A percentile compares a stretch with the other conserved stretches of the same genome.
phyloP scores from a whole-genome alignment of 1,140 invertebrate species.

The Calycopis cecrops region DNA sequence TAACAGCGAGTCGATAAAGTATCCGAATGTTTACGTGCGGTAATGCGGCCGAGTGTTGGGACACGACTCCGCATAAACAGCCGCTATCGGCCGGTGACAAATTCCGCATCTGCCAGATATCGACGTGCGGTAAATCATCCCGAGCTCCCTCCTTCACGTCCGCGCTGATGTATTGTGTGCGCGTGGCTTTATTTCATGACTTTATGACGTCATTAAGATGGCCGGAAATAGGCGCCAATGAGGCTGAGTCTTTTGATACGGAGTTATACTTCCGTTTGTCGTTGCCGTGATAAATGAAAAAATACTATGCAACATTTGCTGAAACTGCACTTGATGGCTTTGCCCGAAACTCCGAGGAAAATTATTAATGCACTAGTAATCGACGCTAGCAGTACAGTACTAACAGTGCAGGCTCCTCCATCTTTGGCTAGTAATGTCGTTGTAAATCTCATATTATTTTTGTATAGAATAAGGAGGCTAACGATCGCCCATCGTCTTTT shows the following conservation, averaged over 20 bases:
- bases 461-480: too few species aligned
- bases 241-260: neutral
- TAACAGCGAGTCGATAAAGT: neutral
- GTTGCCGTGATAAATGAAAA: too few species aligned
- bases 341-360: too few species aligned
- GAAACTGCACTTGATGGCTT: too few species aligned
- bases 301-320: too few species aligned
- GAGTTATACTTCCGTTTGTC: too few species aligned
- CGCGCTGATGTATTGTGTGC: constrained; percentile 27
- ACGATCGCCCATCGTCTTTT: too few species aligned
- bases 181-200: constrained; percentile 26
- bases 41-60: constrained; percentile 15
- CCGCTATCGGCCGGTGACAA: constrained; percentile 34
- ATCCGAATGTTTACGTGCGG: constrained; percentile 27
- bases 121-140: constrained; percentile 38
- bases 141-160: constrained; percentile 19
- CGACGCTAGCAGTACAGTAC: too few species aligned
- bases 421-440: too few species aligned
- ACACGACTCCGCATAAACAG: constrained; percentile 39
- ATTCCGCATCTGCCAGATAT: constrained; percentile 39
- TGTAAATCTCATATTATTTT: too few species aligned
- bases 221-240: neutral
- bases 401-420: too few species aligned
- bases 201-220: constrained; percentile 13
- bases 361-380: too few species aligned